A percentile compares a stretch with the other conserved stretches of the same genome.
Evolutionary conservation across 2,888 invertebrate species (phyloP).

Genomic region (Clunio marinus): DNA sequence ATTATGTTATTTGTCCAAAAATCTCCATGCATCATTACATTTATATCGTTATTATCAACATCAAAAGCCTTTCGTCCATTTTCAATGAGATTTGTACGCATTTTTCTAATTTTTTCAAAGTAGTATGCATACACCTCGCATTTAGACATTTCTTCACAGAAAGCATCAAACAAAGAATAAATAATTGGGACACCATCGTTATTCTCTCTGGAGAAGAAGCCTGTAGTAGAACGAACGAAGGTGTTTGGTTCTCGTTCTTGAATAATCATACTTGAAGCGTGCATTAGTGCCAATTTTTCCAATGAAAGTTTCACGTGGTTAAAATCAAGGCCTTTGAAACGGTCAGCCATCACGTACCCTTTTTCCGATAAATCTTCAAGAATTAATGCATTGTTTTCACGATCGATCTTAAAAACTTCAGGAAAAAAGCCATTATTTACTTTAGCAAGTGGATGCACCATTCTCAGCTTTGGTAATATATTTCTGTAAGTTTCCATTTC

Average conservation of each 20-base stretch:
- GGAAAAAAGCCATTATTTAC: slow-evolving; percentile 21
- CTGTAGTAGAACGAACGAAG: not conserved
- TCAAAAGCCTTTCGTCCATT: slow-evolving; percentile 17
- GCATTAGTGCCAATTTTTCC: slow-evolving; percentile 17
- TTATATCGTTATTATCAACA: slow-evolving; percentile 4
- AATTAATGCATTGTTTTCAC: not conserved
- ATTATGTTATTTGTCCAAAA: slow-evolving; percentile 34
- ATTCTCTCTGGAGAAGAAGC: slow-evolving; percentile 22
- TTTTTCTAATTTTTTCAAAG: not conserved
- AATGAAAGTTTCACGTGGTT: slow-evolving; percentile 6
- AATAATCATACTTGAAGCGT: slow-evolving; percentile 5
- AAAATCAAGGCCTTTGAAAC: slow-evolving; percentile 12
- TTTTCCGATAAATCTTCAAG: slow-evolving; percentile 24
- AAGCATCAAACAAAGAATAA: not conserved
- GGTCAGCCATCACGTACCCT: slow-evolving; percentile 15
- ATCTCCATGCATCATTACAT: slow-evolving; percentile 26
- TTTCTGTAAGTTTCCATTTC: slow-evolving; percentile 26
- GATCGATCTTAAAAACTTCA: not conserved
- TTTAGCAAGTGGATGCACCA: not conserved
- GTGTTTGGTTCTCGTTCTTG: not conserved
- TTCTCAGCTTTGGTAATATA: slow-evolving; percentile 4
- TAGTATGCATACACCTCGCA: slow-evolving; percentile 15
- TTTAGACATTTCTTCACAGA: not conserved
- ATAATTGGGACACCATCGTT: not conserved
- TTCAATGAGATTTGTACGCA: slow-evolving; percentile 3